These are phyloP conservation scores for Brachystomella parvula DNA, from an alignment of 1,140 invertebrate species.

Conservation along the genomic window DNA sequence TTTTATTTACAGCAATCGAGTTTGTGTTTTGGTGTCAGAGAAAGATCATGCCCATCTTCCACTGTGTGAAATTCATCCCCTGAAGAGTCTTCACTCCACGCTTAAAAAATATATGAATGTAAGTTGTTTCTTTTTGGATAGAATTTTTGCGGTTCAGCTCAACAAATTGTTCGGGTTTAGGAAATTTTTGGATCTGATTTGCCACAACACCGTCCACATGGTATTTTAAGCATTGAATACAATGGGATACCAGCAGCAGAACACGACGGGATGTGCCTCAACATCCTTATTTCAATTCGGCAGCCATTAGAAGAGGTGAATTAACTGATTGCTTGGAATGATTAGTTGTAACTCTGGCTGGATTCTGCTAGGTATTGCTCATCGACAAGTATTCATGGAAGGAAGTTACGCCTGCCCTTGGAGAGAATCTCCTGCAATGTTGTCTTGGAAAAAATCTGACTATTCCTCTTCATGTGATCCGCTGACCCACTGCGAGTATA, in stretches of 20 bases:
- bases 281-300: slow-evolving; percentile 73
- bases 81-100: slow-evolving; percentile 74
- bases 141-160: neutral
- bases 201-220: slow-evolving; percentile 74
- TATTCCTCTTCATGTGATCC: slow-evolving; percentile 69
- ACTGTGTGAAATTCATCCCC: slow-evolving; percentile 77
- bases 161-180: slow-evolving; percentile 40
- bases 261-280: slow-evolving; percentile 71
- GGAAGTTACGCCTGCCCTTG: slow-evolving; percentile 61
- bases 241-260: slow-evolving; percentile 47
- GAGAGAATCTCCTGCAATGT: slow-evolving; percentile 54
- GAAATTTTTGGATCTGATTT: slow-evolving; percentile 81
- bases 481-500: slow-evolving; percentile 53
- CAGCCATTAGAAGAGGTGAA: slow-evolving; percentile 67
- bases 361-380: slow-evolving; percentile 50
- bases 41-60: slow-evolving; percentile 72
- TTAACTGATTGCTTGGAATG: slow-evolving; percentile 7
- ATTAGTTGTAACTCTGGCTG: neutral
- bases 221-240: slow-evolving; percentile 55
- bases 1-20: slow-evolving; percentile 58
- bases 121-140: slow-evolving; percentile 36
- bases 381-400: slow-evolving; percentile 84
- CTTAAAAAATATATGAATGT: slow-evolving; percentile 80
- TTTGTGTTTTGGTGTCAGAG: slow-evolving; percentile 75
- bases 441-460: slow-evolving; percentile 66